phyloP scores from a whole-genome alignment of 2,888 invertebrate species.

The Macaria notata region DNA sequence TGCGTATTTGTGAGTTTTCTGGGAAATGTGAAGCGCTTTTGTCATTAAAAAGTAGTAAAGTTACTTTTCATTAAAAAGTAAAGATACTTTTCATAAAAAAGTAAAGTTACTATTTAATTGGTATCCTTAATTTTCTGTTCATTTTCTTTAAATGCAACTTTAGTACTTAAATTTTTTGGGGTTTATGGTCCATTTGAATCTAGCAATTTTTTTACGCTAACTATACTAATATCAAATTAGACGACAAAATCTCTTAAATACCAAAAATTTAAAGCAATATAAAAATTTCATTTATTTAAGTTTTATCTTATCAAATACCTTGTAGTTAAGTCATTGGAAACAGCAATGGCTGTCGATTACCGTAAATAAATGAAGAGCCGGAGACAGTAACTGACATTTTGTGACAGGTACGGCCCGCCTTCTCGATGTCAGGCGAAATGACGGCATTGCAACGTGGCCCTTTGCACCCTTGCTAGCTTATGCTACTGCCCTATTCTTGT shows the following conservation, averaged over 20 bases:
- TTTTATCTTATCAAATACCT: background rate
- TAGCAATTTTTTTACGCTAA: background rate
- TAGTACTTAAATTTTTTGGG: background rate
- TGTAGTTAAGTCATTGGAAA: background rate
- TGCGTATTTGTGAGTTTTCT: slow-evolving; percentile 18
- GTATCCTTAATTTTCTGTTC: background rate
- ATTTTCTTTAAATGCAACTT: background rate
- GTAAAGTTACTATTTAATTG: slow-evolving; percentile 1
- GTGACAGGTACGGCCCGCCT: slow-evolving; percentile 66
- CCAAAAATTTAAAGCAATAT: too few relatives aligned
- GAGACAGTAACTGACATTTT: slow-evolving; percentile 35
- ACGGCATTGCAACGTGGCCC: slow-evolving; percentile 57
- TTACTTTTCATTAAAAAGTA: slow-evolving; percentile 10
- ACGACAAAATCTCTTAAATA: background rate
- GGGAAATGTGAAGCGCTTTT: slow-evolving; percentile 1
- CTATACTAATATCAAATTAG: background rate
- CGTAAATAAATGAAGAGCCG: slow-evolving; percentile 58
- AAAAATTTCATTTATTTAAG: too few relatives aligned
- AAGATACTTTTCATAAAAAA: too few relatives aligned
- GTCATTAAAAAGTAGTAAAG: too few relatives aligned
- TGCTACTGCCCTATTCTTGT: too few relatives aligned
- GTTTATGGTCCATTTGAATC: background rate
- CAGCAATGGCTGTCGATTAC: slow-evolving; percentile 48
- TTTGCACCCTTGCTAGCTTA: slow-evolving; percentile 27
- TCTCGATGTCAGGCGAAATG: slow-evolving; percentile 73